Base-by-base conservation (phyloP, 2,113 vertebrate species). In the Chelonoidis abingdonii region DNA sequence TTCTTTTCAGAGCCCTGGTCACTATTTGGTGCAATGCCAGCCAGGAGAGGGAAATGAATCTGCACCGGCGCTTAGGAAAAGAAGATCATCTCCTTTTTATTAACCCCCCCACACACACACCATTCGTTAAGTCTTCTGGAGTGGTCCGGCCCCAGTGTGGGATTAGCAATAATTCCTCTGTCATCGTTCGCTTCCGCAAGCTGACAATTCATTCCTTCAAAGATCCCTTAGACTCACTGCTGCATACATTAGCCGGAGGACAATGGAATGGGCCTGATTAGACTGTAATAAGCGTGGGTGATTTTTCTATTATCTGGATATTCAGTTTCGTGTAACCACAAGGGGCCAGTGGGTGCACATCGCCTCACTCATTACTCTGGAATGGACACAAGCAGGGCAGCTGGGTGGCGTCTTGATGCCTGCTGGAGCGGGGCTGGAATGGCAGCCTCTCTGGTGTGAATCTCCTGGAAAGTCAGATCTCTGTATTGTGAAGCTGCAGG, bases 151-250 rank as follows among this genome's bases (percentile, higher is more conserved):
- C 89, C 57, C 52, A 81, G 89, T 62, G 72, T 92, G 69, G 89
- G 95, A 97, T 98, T 97, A 96, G 84, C 62, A 81, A 83, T 97
- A 97, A 98, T 97, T 97, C 96, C 95, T 92, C 81, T 89, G 87
- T 94, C 92, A 94, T 95, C 50, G 2, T 91, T 94, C 13, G 27
- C 94, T 94, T 92, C 86, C 1, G 57, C 5, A 21, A 94, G 81
- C 78, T 97, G 96, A 97, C 95, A 95, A 95, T 47, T 96, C 92
- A 82, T 94, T 91, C 87, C 96, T 86, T 84, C 2, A 27, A 29
- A 96, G 95, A 97, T 97, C 92, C 94, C 69, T 56, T 84, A 53
- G 94, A 92, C 92, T 93, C n/a, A 2, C 62, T 5, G 78, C 90
- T 92, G 97, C 92, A 97, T 97, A 90, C 83, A 96, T 97, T 96